Base-by-base conservation (phyloP, 1,140 invertebrate genomes). In the Thaumatotibia leucotreta region DNA sequence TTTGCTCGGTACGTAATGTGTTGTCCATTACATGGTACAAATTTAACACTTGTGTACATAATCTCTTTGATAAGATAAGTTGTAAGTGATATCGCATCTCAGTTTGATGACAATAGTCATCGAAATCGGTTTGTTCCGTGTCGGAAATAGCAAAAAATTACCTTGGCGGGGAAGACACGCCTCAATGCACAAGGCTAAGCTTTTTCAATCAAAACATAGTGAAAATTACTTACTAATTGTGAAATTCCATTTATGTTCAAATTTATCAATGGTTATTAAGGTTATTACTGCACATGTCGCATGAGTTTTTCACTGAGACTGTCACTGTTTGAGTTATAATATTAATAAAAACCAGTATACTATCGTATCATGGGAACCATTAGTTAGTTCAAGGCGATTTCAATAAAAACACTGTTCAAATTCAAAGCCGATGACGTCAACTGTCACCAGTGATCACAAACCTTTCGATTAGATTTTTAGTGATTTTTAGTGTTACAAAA, bases 41-140 rank as follows among this genome's bases (percentile, higher is more conserved):
- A 80, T 77, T 73, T 75, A 72, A 79, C 86, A 89, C 84, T 89
- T 89, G 85, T 86, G 78, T 84, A 89, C 82, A 88, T 86, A 90
- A 83, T 88, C 83, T 85, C 71, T 65, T 4, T 79, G 88, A 90
- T 90, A 90, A 90, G 86, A 90, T 90, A 88, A 72, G 20, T 24
- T 33, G 32, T 35, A 35, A 23, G 32, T 24, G 61, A 33, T 33
- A 62, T 33, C 32, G 61, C n/a, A 35, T 62, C 61, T 33, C 61
- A 33, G 32, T 62, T 29, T 22, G 10, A 23, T 23, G 32, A 35
- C 61, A 62, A 62, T 62, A 23, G 61, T 23, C 14, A 22, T 20
- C 8, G 61, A 22, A 33, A 62, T 32, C 9, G 29, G 61, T 35
- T 62, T 31, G 22, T 62, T 62, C 61, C 52, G 52, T 31, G 24